A percentile compares a stretch with the other conserved stretches of the same genome.
phyloP scores from a whole-genome alignment of 2,113 vertebrate genomes.

The Cochlearius cochlearius region DNA sequence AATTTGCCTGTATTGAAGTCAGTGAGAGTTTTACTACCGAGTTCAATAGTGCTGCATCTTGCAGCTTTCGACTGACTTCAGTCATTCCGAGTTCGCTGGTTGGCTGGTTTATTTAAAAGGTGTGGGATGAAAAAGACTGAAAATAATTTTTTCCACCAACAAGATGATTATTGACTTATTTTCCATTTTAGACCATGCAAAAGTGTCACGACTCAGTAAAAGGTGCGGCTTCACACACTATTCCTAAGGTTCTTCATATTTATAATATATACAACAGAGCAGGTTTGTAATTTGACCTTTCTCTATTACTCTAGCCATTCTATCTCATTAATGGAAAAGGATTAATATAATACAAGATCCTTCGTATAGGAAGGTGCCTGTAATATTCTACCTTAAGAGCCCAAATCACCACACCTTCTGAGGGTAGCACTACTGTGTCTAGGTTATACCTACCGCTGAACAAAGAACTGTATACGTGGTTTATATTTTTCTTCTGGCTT shows the following conservation, averaged over 20 bases:
- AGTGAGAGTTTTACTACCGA: not conserved
- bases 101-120: not conserved
- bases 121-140: not conserved
- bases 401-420: not conserved
- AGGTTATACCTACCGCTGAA: not conserved
- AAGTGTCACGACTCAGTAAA: not conserved
- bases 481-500: not conserved
- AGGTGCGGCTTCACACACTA: not conserved
- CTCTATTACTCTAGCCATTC: not conserved
- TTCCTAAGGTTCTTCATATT: not conserved
- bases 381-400: not conserved
- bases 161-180: not conserved
- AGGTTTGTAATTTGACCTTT: not conserved
- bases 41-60: not conserved
- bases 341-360: not conserved
- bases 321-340: not conserved
- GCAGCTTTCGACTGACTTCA: constrained; percentile 5
- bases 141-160: not conserved
- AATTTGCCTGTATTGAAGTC: constrained; percentile 9
- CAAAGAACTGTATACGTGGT: not conserved
- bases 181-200: not conserved
- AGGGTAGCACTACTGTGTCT: not conserved
- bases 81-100: not conserved
- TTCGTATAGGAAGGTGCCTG: not conserved
- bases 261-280: not conserved